These are phyloP conservation scores for Gallinago paraguaiae DNA, from an alignment of 2,113 vertebrate species.

Conservation along the genomic window DNA sequence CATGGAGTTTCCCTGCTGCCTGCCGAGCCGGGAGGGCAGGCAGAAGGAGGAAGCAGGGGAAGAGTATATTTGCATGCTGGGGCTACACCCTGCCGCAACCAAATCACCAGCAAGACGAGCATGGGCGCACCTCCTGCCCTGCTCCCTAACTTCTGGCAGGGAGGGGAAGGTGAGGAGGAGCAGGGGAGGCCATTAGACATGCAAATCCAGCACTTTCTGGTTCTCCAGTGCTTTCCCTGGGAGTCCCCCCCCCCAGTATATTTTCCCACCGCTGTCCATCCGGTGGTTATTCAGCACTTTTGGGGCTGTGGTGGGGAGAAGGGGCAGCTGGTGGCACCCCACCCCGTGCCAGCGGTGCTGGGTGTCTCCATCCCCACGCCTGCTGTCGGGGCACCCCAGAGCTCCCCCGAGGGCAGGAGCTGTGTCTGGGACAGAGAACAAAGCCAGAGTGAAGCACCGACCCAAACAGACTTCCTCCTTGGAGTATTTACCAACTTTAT, in stretches of 20 bases:
- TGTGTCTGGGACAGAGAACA: not conserved
- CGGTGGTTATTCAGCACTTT: fast-evolving
- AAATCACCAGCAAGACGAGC: conserved; percentile 9
- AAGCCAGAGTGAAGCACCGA: not conserved
- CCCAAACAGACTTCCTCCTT: not conserved
- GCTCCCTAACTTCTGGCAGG: conserved; percentile 7
- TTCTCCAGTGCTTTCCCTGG: not conserved
- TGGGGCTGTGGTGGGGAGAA: fast-evolving
- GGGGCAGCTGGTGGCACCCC: not conserved
- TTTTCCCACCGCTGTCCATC: not conserved
- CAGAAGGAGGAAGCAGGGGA: conserved; percentile 1
- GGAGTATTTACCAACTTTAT: not conserved
- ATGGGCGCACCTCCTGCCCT: not conserved
- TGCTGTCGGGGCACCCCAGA: not conserved
- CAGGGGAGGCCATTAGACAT: conserved; percentile 1
- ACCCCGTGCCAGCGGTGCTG: not conserved
- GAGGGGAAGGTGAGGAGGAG: conserved; percentile 42
- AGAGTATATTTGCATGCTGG: not conserved
- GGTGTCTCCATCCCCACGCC: not conserved
- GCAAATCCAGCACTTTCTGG: not conserved
- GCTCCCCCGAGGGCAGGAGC: not conserved
- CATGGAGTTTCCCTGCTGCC: fast-evolving
- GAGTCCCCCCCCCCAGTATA: not conserved
- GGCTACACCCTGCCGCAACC: conserved; percentile 41
- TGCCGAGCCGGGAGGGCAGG: not conserved